Percentiles rank a stretch among this genome's conserved stretches.
Evolutionary conservation across 2,888 invertebrate genomes (phyloP).

Genomic region (Ecdyonurus torrentis): DNA sequence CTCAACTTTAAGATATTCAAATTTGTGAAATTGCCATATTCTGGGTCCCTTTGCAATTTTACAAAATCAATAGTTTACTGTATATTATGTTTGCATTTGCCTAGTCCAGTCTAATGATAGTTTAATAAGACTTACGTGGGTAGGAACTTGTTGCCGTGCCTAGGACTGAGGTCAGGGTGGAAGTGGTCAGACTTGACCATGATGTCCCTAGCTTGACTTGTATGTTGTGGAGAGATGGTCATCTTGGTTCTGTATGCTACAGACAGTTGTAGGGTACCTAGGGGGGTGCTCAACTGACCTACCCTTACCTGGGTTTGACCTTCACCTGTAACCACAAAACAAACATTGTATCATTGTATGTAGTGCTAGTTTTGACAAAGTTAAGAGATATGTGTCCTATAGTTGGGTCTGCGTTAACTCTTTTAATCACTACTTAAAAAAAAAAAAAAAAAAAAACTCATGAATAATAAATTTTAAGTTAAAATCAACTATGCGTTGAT

Average conservation of each 20-base stretch:
- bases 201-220: constrained; percentile 27
- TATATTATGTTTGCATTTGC: too few species aligned
- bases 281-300: constrained; percentile 72
- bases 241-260: constrained; percentile 82
- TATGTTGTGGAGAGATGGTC: constrained; percentile 69
- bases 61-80: too few species aligned
- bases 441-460: too few species aligned
- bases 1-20: too few species aligned
- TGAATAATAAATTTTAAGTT: too few species aligned
- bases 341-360: constrained; percentile 5
- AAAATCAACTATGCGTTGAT: too few species aligned
- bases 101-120: too few species aligned
- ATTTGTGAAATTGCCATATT: too few species aligned
- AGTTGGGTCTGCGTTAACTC: background rate
- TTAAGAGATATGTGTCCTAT: background rate
- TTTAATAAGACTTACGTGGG: too few species aligned
- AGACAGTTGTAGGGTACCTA: constrained; percentile 65
- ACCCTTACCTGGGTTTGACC: constrained; percentile 63
- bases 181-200: constrained; percentile 89
- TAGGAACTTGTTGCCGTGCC: constrained; percentile 24
- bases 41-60: too few species aligned
- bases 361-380: background rate
- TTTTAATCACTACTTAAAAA: too few species aligned
- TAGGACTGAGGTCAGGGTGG: constrained; percentile 52
- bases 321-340: constrained; percentile 39